Evolutionary conservation across 2,113 vertebrate genomes (phyloP), one percentile per base, ranked within the genome.

Genomic region (Colaptes auratus): DNA sequence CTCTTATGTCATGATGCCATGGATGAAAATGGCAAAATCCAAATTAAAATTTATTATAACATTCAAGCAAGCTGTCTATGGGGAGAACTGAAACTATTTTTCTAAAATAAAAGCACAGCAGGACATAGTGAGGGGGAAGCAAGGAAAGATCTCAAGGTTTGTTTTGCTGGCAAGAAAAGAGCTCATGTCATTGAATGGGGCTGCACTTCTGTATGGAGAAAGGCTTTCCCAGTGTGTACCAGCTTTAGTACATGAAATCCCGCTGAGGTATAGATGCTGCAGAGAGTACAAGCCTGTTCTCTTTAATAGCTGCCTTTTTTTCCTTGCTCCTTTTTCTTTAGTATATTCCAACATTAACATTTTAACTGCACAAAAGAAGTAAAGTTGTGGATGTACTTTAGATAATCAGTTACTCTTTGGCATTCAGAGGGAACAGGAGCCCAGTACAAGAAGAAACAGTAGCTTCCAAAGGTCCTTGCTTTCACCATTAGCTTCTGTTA

Each of bases 91-190:
- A 96, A 95, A 96, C 93, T 92, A 66, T 92, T 95, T 97, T 94
- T 96, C 93, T 93, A 95, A 97, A 97, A 96, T 97, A 97, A 97
- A 97, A 97, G 93, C 96, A 93, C 96, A 96, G 95, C 95, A 91
- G 96, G 97, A 87, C 66, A 82, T 52, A 95, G 84, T 87, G 69
- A 90, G 92, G 73, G 93, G 65, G 50, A 89, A 91, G 93, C 95
- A 96, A 94, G 95, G 90, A 93, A 96, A 93, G 96, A 96, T 95
- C 94, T 96, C 81, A 95, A 95, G 88, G 77, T 93, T 76, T 90
- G 63, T 96, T 96, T 96, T 96, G 92, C 97, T 94, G 84, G 59
- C 69, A 25, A 69, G 93, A 92, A 96, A 91, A 95, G 96, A 91
- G 71, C 94, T 82, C 12, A 8, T 95, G 96, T 96, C 86, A 36